Percentiles rank a stretch among this genome's conserved stretches.
phyloP scores from a whole-genome alignment of 2,797 vertebrate genomes.

The Myripristis jacobus region DNA sequence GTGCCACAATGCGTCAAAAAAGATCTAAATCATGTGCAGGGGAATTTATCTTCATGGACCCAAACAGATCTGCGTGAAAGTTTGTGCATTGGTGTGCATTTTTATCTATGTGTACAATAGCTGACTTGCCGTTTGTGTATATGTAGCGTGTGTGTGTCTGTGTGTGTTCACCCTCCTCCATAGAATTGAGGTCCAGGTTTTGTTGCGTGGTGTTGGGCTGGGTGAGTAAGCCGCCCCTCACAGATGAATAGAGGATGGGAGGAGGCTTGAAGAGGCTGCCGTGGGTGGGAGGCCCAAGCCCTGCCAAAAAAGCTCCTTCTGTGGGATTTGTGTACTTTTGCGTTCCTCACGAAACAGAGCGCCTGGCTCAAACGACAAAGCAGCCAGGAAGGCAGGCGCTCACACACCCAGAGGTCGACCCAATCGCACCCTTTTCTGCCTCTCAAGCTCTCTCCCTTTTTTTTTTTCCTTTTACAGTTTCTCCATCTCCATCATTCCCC shows the following conservation, averaged over 20 bases:
- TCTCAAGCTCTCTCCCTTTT: slow-evolving; percentile 34
- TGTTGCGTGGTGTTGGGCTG: slow-evolving; percentile 79
- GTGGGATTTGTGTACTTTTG: slow-evolving; percentile 84
- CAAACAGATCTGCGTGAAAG: not conserved
- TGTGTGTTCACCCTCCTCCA: slow-evolving; percentile 63
- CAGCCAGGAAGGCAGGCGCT: slow-evolving; percentile 71
- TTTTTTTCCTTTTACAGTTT: slow-evolving; percentile 50
- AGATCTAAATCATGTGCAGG: not conserved
- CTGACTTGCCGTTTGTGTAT: slow-evolving; percentile 32
- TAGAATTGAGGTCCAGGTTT: slow-evolving; percentile 81
- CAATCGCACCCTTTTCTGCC: slow-evolving; percentile 45
- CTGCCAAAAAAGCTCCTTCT: slow-evolving; percentile 84
- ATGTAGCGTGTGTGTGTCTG: slow-evolving; percentile 45
- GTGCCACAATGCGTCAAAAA: not conserved
- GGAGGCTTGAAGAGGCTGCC: slow-evolving; percentile 83
- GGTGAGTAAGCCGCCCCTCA: slow-evolving; percentile 84
- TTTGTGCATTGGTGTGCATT: slow-evolving; percentile 30
- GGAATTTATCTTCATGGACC: not conserved
- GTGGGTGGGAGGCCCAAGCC: slow-evolving; percentile 82
- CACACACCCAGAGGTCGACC: slow-evolving; percentile 67
- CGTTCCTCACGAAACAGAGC: slow-evolving; percentile 77
- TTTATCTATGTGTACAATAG: slow-evolving; percentile 8
- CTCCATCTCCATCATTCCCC: slow-evolving; percentile 11
- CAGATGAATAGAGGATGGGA: slow-evolving; percentile 93
- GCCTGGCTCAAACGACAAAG: slow-evolving; percentile 76